These are phyloP conservation scores for Anniella stebbinsi DNA, from an alignment of 2,797 vertebrate species.

Conservation along the genomic window DNA sequence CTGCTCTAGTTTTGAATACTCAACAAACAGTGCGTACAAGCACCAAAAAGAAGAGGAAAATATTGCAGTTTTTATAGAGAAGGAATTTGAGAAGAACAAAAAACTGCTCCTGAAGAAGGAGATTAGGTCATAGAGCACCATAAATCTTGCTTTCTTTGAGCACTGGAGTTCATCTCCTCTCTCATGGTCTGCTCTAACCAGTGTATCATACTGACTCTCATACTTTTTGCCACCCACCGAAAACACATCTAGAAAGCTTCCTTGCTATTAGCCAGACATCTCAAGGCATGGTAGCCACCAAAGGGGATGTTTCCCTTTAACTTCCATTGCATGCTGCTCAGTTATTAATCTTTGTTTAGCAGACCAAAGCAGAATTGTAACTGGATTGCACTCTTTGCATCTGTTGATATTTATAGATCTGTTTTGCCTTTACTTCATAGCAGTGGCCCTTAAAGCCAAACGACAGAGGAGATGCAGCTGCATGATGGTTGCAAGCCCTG, in stretches of 20 bases:
- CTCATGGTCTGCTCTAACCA: too few species aligned
- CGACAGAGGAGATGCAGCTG: accelerated
- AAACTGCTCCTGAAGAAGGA: too few species aligned
- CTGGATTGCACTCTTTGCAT: not conserved
- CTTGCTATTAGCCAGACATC: not conserved
- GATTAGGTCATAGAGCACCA: too few species aligned
- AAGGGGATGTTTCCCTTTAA: not conserved
- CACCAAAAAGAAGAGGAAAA: too few species aligned
- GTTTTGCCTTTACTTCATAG: not conserved
- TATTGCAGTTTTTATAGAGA: too few species aligned
- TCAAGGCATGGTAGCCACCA: not conserved
- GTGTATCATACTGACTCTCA: too few species aligned
- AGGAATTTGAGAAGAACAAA: too few species aligned
- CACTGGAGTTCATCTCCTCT: too few species aligned
- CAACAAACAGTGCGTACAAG: too few species aligned
- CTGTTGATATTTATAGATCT: not conserved
- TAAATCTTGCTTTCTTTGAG: too few species aligned
- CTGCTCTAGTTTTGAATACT: too few species aligned
- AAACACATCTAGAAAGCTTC: not conserved
- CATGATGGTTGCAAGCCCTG: accelerated
- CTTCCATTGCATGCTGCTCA: not conserved
- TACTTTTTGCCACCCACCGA: not conserved
- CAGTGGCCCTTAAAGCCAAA: not conserved
- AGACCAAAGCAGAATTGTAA: not conserved
- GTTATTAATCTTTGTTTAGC: not conserved